phyloP scores from a whole-genome alignment of 2,888 invertebrate genomes.

The Keiferia lycopersicella region DNA sequence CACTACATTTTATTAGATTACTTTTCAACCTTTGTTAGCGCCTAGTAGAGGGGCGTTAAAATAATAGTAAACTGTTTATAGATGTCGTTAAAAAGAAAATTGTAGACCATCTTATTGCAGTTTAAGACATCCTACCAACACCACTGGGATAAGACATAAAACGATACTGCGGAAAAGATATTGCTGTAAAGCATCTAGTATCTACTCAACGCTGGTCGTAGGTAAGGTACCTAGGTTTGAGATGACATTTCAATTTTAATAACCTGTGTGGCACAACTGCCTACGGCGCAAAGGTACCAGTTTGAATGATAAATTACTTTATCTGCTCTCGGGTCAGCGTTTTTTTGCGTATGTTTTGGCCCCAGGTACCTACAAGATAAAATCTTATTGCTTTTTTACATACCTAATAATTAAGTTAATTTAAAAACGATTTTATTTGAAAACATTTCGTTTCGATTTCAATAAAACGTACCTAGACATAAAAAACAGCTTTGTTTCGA shows the following conservation, averaged over 20 bases:
- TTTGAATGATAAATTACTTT: too few relatives aligned
- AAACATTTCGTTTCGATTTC: too few relatives aligned
- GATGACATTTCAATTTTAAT: too few relatives aligned
- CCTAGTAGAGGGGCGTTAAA: constrained; percentile 1
- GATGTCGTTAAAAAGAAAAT: constrained; percentile 8
- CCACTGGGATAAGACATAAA: constrained; percentile 2
- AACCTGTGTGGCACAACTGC: too few relatives aligned
- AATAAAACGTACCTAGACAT: background rate
- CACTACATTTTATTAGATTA: too few relatives aligned
- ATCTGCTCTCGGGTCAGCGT: too few relatives aligned
- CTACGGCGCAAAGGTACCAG: too few relatives aligned
- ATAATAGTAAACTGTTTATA: constrained; percentile 1
- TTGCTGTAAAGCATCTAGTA: background rate
- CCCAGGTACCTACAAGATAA: too few relatives aligned
- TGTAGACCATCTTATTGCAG: constrained; percentile 4
- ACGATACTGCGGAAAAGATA: background rate
- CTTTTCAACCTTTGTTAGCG: background rate
- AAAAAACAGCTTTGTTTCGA: background rate
- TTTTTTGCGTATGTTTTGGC: too few relatives aligned
- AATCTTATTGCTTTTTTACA: too few relatives aligned
- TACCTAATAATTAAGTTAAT: too few relatives aligned
- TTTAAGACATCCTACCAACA: constrained; percentile 2
- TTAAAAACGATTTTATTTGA: too few relatives aligned
- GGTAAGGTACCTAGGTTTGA: background rate
- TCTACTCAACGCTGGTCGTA: background rate